Base-by-base conservation (phyloP, 2,797 vertebrate genomes). In the Thalassophryne amazonica region DNA sequence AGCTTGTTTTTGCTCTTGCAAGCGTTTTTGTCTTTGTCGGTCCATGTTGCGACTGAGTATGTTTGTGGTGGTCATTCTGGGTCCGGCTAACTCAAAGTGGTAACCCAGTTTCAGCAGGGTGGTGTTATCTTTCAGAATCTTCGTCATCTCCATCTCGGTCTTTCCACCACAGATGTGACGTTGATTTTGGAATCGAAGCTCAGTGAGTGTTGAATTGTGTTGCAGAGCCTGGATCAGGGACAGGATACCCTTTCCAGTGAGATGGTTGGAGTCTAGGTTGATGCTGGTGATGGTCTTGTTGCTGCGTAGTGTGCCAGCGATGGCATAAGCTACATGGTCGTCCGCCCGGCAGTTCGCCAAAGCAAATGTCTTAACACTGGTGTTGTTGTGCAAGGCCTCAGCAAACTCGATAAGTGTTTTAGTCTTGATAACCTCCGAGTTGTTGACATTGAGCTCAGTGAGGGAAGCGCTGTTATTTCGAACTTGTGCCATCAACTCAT, bases 21-120 rank as follows among this genome's bases (percentile, higher is more conserved):
- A 86, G 32, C 97, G 91, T 52, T 86, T 91, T 81, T 99, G 97
- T 41, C 97, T 86, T 83, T 98, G 97, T 10, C 91, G 90, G 91
- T 99, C 97, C 95, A 99, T 96, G 83, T 99, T 99, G 17, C 97
- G 93, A 83, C 97, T 99, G 50, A 99, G 88, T 64, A 99, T 91
- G 81, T 93, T 97, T 25, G 97, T 98, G 39, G 95, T 95, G 0
- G 97, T 94, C 97, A 99, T 99, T 19, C 97, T 91, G 2, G 97
- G 97, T 0, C 97, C 97, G 0, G 95, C 95, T 51, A 99, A 73
- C 86, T 99, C 97, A 0, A 99, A 99, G 77, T 97, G 94, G 77
- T 99, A 99, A 46, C 97, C 97, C 60, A 99, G 87, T 73, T 98
- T 99, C 47, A 99, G 91, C 36, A 99, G 83, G 0, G 97, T 94